phyloP scores from a whole-genome alignment of 2,888 invertebrate species.

The Anorthoa munda region DNA sequence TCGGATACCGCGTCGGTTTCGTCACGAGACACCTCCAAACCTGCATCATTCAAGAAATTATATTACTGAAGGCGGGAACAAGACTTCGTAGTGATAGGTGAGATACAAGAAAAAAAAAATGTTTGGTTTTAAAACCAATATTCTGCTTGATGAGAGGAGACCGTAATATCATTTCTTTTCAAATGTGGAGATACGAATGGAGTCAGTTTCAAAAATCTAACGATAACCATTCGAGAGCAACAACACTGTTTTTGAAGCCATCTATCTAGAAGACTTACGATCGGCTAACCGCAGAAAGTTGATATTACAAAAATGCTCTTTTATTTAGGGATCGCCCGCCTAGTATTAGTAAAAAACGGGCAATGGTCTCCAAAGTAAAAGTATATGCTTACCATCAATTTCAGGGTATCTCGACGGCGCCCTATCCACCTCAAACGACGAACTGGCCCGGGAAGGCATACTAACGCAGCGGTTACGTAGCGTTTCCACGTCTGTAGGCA shows the following conservation, averaged over 20 bases:
- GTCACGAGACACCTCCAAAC: slow-evolving; percentile 80
- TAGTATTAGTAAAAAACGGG: too few relatives aligned
- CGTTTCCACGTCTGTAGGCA: slow-evolving; percentile 82
- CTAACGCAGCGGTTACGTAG: slow-evolving; percentile 95
- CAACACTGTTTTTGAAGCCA: too few relatives aligned
- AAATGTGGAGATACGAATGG: too few relatives aligned
- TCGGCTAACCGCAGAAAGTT: too few relatives aligned
- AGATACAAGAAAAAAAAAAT: too few relatives aligned
- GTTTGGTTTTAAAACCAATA: too few relatives aligned
- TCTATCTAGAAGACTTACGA: too few relatives aligned
- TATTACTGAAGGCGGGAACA: not conserved
- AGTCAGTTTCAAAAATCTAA: too few relatives aligned
- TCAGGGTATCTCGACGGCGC: slow-evolving; percentile 81
- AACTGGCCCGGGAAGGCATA: slow-evolving; percentile 94
- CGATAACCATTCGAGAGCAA: too few relatives aligned
- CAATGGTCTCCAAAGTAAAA: not conserved
- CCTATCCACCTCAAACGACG: slow-evolving; percentile 93
- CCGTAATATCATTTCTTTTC: not conserved
- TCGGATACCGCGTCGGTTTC: slow-evolving; percentile 82
- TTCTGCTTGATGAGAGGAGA: too few relatives aligned
- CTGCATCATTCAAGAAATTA: slow-evolving; percentile 62
- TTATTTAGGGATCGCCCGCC: too few relatives aligned
- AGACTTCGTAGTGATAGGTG: not conserved
- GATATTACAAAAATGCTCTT: too few relatives aligned
- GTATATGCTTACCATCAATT: slow-evolving; percentile 67